Base-by-base conservation (phyloP, 2,113 vertebrate species). In the Lontra canadensis region DNA sequence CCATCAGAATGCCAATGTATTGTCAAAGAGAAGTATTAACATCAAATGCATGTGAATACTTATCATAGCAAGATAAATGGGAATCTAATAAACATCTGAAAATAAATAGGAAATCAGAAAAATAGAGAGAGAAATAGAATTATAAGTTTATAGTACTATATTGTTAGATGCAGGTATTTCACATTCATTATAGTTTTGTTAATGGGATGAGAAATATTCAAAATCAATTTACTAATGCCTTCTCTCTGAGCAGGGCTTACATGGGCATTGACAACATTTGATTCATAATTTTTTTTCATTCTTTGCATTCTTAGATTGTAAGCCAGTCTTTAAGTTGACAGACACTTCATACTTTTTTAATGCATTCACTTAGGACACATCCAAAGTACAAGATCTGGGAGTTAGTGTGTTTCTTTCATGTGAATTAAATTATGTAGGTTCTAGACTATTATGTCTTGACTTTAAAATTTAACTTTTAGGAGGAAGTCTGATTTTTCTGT, bases 211-310 rank as follows among this genome's bases (percentile, higher is more conserved):
- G 6, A 85, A 69, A 76, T 76, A 88, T 23, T 88, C 10, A 88
- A 81, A 95, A 3, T 88, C 4, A 42, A 14, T 85, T 95, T 92
- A 17, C 31, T 67, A 59, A 49, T 26, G 26, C 21, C 55, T 90
- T 13, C 20, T 90, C 7, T 59, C 18, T 13, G 2, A 11, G 23
- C 15, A 84, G 55, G 26, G 9, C 57, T 42, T 95, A 65, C 63
- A 57, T 74, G 4, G 34, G 18, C 34, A 71, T n/a, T 90, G 25
- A 34, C 18, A 96, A 42, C 14, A 82, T 78, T 61, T 94, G 7
- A 39, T 86, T 78, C 86, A 59, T 86, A 89, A 91, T 88, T 88
- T 63, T 90, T 26, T 91, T 88, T 94, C 71, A 8, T 78, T 92
- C 61, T 11, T 76, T 89, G 21, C 49, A 88, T 82, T 39, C 31